Conservation (phyloP, 2,797 vertebrate species). For the Tympanoctomys barrerae region DNA sequence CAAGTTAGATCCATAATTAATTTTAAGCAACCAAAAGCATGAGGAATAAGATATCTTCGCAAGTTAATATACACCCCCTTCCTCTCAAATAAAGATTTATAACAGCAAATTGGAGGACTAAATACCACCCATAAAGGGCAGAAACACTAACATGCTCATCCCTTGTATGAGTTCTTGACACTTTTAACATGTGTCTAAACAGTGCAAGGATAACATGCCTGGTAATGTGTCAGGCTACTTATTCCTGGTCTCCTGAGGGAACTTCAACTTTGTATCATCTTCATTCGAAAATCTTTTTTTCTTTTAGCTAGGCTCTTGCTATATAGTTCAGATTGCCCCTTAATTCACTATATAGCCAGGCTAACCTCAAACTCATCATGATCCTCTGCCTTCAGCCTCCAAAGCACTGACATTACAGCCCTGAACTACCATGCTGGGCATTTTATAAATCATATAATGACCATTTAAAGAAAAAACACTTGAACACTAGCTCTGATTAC, state of each 20-base stretch:
- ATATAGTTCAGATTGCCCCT: too few species aligned
- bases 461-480: not conserved
- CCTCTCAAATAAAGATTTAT: not conserved
- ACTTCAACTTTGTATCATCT: not conserved
- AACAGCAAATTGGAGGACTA: not conserved
- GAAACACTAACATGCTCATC: not conserved
- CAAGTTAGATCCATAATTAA: not conserved
- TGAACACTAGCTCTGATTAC: not conserved
- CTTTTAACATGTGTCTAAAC: not conserved
- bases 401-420: not conserved
- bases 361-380: not conserved
- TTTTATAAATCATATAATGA: not conserved
- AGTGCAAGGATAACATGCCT: not conserved
- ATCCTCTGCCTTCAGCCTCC: not conserved
- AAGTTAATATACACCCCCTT: not conserved
- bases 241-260: not conserved
- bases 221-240: not conserved
- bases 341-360: too few species aligned
- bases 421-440: not conserved
- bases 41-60: not conserved
- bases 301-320: not conserved
- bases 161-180: not conserved
- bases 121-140: not conserved
- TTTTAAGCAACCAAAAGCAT: conserved; percentile 33
- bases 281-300: not conserved